Conservation (phyloP, 2,888 invertebrate species). For the Criorhina ranunculi region DNA sequence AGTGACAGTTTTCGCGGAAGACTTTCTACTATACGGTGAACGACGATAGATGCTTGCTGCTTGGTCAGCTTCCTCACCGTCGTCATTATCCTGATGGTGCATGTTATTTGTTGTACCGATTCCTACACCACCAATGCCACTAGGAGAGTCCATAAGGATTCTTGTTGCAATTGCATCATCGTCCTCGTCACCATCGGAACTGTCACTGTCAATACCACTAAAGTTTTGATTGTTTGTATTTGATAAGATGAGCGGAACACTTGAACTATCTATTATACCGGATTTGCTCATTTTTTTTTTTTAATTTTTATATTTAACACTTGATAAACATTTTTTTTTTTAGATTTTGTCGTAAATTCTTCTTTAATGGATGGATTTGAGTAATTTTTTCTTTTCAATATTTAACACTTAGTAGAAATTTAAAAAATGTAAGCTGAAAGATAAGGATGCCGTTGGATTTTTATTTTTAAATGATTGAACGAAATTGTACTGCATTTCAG, state of each 20-base stretch:
- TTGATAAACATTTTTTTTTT: slow-evolving; percentile 3
- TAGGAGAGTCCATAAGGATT: slow-evolving; percentile 59
- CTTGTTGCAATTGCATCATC: slow-evolving; percentile 68
- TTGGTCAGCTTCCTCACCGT: slow-evolving; percentile 40
- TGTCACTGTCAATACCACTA: slow-evolving; percentile 74
- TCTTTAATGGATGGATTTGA: slow-evolving; percentile 44
- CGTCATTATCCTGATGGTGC: slow-evolving; percentile 30
- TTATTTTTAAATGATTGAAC: not conserved
- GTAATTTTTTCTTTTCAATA: slow-evolving; percentile 3
- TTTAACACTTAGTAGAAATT: slow-evolving; percentile 10
- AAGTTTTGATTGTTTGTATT: slow-evolving; percentile 77
- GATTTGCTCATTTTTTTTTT: slow-evolving; percentile 78
- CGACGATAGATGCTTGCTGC: slow-evolving; percentile 43
- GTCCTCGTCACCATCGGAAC: slow-evolving; percentile 74
- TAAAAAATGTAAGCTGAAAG: not conserved
- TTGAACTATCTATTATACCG: slow-evolving; percentile 78
- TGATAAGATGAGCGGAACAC: slow-evolving; percentile 79
- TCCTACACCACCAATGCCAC: slow-evolving; percentile 23
- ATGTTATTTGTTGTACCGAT: slow-evolving; percentile 35
- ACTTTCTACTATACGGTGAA: slow-evolving; percentile 50
- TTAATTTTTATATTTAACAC: slow-evolving; percentile 43
- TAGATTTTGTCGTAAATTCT: slow-evolving; percentile 11
- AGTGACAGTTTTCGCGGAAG: slow-evolving; percentile 25
- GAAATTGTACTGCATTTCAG: no score
- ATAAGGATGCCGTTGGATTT: not conserved